Evolutionary conservation across 2,888 invertebrate species (phyloP), one percentile per base, ranked within the genome.

Genomic region (Rhodophaea formosa): DNA sequence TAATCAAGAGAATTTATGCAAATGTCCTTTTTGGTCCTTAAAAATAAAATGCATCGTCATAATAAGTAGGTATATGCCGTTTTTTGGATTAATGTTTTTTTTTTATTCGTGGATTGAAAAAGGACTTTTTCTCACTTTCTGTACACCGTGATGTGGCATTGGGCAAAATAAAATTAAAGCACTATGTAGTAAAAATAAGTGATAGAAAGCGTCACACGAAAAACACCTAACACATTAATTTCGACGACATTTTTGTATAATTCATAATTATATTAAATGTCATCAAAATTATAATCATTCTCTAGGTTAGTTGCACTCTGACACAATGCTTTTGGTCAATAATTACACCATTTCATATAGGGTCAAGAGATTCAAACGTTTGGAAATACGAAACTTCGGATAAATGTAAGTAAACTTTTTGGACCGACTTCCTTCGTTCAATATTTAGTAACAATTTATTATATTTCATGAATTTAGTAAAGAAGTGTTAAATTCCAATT

Each of bases 181-280:
- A 56, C 30, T 57, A 67, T 10, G n/a, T 63, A 67, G 68, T 66
- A 68, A 65, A 69, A 67, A 62, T 67, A 71, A 69, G 67, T 64
- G 67, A 71, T 68, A 67, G 67, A 46, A 86, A 86, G 86, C 87
- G 68, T 66, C 84, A 87, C 85, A 82, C 86, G 69, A 73, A 71
- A 75, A 74, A 70, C 74, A 72, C 61, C 65, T 68, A 71, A 66
- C 72, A 79, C 75, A 75, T 74, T 57, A 62, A 62, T 57, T 63
- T 63, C 59, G 59, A 59, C 60, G 62, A 67, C 64, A 65, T 64
- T 62, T 42, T 5, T 32, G 32, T 10, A 16, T 15, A 14, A 12
- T 53, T n/a, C 29, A 7, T 8, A 8, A 35, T 8, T 17, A 12
- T 12, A 5, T 12, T 45, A 55, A 55, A 46, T 46, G 35, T 55